Conservation (phyloP, 2,113 vertebrate species). For the Elaphurus davidianus region DNA sequence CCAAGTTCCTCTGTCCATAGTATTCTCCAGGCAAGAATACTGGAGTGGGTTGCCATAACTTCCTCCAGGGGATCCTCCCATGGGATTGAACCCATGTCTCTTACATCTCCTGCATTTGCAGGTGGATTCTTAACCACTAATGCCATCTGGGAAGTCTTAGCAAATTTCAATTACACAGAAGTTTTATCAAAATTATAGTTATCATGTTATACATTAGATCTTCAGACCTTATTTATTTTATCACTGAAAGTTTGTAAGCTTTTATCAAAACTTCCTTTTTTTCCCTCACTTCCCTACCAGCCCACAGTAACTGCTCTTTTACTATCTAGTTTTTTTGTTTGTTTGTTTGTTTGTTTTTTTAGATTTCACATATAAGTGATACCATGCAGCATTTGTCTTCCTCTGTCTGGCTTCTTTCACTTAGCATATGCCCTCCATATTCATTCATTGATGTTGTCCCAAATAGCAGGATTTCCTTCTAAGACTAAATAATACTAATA, state of each 20-base stretch:
- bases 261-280: neutral
- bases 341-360: neutral
- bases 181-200: neutral
- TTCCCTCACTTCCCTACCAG: neutral
- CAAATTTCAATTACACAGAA: neutral
- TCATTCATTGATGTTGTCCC: neutral
- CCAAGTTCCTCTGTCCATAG: neutral
- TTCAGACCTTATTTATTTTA: neutral
- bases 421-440: neutral
- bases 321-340: neutral
- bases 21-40: neutral
- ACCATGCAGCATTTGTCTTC: neutral
- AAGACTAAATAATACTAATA: neutral
- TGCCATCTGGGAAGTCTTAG: neutral
- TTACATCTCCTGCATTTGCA: neutral
- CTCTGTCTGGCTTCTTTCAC: neutral
- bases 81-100: neutral
- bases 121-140: neutral
- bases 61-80: neutral
- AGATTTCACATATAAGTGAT: neutral
- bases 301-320: neutral
- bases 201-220: neutral
- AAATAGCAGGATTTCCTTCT: neutral
- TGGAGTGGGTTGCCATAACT: neutral
- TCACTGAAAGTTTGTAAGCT: neutral